phyloP scores from a whole-genome alignment of 2,888 invertebrate genomes.

The Morinoia aosen region DNA sequence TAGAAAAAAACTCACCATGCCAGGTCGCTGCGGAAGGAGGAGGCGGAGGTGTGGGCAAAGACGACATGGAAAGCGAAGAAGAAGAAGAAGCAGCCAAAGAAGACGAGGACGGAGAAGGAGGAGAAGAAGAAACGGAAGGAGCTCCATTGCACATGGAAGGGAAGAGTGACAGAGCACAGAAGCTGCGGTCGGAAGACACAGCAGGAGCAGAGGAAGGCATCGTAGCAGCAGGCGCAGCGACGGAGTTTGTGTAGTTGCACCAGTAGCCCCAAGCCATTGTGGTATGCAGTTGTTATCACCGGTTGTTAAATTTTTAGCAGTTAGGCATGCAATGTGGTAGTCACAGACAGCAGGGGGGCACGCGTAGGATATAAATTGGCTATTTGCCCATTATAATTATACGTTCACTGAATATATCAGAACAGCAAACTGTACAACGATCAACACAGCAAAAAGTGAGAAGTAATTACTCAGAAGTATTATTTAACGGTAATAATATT shows the following conservation, averaged over 20 bases:
- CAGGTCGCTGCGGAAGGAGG: slow-evolving; percentile 6
- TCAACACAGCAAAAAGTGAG: not conserved
- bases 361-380: not conserved
- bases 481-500: no score
- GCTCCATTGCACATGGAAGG: not conserved
- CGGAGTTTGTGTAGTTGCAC: slow-evolving; percentile 25
- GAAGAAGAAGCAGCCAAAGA: not conserved
- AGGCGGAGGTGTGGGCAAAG: not conserved
- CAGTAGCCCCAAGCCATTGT: slow-evolving; percentile 47
- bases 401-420: not conserved
- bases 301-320: not conserved
- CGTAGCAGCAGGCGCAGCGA: slow-evolving; percentile 15
- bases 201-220: slow-evolving; percentile 34
- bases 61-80: not conserved
- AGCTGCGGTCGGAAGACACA: not conserved
- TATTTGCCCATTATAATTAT: not conserved
- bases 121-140: not conserved
- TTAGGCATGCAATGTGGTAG: not conserved
- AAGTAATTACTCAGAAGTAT: not conserved
- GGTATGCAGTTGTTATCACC: not conserved
- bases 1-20: not conserved
- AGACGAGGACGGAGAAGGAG: slow-evolving; percentile 11
- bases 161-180: slow-evolving; percentile 53
- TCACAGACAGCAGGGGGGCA: not conserved
- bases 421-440: not conserved